These are phyloP conservation scores for Rhabdomys dilectus DNA, from an alignment of 2,113 vertebrate species.

Conservation along the genomic window DNA sequence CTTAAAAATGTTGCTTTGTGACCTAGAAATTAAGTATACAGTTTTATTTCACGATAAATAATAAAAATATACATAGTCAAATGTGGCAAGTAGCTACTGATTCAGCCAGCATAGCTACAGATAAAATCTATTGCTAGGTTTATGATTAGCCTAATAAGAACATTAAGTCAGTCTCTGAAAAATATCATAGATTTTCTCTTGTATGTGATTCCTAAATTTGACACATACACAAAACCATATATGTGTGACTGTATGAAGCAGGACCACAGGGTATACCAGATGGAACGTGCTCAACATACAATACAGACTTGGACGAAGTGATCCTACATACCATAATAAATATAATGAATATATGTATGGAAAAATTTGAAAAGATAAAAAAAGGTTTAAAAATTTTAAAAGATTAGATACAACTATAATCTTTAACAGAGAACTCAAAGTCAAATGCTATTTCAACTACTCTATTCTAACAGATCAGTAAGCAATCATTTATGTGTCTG, in stretches of 20 bases:
- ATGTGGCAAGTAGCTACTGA: neutral
- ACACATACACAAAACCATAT: neutral
- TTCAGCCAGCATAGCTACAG: conserved; percentile 10
- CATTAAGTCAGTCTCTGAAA: neutral
- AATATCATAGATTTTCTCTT: neutral
- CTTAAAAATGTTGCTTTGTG: conserved; percentile 48
- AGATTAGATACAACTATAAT: neutral
- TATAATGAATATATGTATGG: neutral
- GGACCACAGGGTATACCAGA: too few relatives aligned
- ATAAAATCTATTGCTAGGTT: neutral
- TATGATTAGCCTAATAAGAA: neutral
- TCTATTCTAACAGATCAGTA: neutral
- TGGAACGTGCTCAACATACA: neutral
- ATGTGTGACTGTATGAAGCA: neutral
- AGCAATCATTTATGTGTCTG: neutral
- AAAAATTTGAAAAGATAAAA: neutral
- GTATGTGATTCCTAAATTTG: neutral
- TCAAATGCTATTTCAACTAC: neutral
- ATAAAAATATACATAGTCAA: conserved; percentile 49
- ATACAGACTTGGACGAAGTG: neutral
- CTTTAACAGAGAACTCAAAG: neutral
- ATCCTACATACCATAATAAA: neutral
- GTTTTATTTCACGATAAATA: conserved; percentile 48
- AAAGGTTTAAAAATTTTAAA: conserved; percentile 26
- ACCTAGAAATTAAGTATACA: conserved; percentile 37